Base-by-base conservation (phyloP, 2,113 vertebrate species). In the Hoplias malabaricus region DNA sequence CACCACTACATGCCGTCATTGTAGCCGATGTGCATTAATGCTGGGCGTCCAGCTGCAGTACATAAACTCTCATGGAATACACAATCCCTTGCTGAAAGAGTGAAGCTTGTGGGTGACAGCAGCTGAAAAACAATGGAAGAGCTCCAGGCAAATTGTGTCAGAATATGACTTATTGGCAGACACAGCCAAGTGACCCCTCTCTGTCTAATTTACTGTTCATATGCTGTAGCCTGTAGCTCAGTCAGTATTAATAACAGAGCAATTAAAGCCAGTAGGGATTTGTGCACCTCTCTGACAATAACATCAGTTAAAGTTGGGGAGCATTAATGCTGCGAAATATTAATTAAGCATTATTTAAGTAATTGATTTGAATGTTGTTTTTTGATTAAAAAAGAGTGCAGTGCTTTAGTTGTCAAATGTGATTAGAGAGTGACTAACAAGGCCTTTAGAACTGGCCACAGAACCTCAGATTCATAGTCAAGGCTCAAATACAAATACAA, bases 351-450 rank as follows among this genome's bases (percentile, higher is more conserved):
- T 63, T 63, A 19, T 63, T 59, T 40, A 77, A 87, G 85, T 91
- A 91, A 93, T 92, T 92, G 90, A 92, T 93, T 89, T 89, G 90
- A 90, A 89, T 89, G 87, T 91, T 89, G 88, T 90, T 86, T 87
- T 90, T 84, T 87, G 89, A 91, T 93, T 92, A 91, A 91, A 92
- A 87, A 91, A 85, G 85, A 90, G 88, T 87, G 79, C 83, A 83
- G 79, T 77, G 81, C 86, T 82, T 79, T 80, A 75, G 89, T 84
- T 84, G 88, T 88, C 84, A 79, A 82, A 86, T 86, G 88, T 91
- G 90, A 93, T 92, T 90, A 88, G 86, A 75, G 82, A 80, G 80
- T 87, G 90, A 89, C 21, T 89, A 87, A 87, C 86, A 85, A 27
- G 21, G 66, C 48, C 59, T 75, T 59, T 62, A 77, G 54, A 50